Base-by-base conservation (phyloP, 2,888 invertebrate genomes). In the Phymatocera aterrima region DNA sequence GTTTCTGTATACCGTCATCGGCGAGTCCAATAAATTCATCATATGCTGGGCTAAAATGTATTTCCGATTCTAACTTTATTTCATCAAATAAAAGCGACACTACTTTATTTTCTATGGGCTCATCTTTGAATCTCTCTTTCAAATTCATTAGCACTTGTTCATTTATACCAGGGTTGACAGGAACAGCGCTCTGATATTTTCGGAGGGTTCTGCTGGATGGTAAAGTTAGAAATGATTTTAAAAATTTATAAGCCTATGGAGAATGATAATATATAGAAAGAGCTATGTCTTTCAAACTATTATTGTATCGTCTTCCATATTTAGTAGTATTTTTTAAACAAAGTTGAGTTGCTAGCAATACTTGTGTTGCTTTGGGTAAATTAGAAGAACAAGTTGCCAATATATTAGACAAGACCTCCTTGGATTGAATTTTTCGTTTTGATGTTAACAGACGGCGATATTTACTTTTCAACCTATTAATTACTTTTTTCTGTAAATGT, bases 181-280 rank as follows among this genome's bases (percentile, higher is more conserved):
- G 31, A 61, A 61, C 21, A 28, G 5, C 8, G 15, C 31, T 24
- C n/a, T 61, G 61, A 31, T 28, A 61, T 12, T 6, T 61, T 28
- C 61, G 61, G 28, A 61, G 61, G 10, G 48, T 68, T 78, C 68
- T 64, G 24, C 28, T 48, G 18, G 78, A 65, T 28, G 78, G 78
- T 68, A 78, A 34, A n/a, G 15, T 40, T 8, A 78, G 5, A 68
- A 78, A 5, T 78, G 65, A 68, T 78, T 21, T 28, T 5, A 78
- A n/a, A 18, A 78, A 65, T n/a, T n/a, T n/a, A n/a, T n/a, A n/a
- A n/a, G n/a, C n/a, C n/a, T n/a, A n/a, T n/a, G n/a, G n/a, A n/a
- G n/a, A n/a, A n/a, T n/a, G n/a, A n/a, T n/a, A n/a, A n/a, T n/a
- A n/a, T n/a, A n/a, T n/a, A n/a, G n/a, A n/a, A n/a, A n/a, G n/a